phyloP scores from a whole-genome alignment of 2,888 invertebrate species.

The Silvanus unidentatus region DNA sequence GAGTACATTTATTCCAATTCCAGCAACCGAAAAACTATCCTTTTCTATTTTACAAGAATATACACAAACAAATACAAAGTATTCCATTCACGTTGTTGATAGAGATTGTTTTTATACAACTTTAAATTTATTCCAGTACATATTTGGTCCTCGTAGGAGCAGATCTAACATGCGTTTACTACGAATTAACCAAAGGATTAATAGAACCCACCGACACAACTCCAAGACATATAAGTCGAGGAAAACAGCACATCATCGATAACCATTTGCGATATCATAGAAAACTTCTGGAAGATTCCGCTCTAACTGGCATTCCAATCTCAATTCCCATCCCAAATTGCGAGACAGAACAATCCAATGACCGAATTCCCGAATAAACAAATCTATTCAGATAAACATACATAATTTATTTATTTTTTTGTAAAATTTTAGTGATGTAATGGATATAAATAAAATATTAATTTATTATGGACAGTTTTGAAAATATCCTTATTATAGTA shows the following conservation, averaged over 20 bases:
- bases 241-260: slow-evolving; percentile 33
- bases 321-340: slow-evolving; percentile 18
- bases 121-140: slow-evolving; percentile 27
- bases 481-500: too few species aligned
- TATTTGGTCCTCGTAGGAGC: slow-evolving; percentile 45
- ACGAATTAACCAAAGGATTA: slow-evolving; percentile 43
- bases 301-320: slow-evolving; percentile 31
- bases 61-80: too few species aligned
- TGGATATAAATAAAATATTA: slow-evolving; percentile 32
- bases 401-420: slow-evolving; percentile 23
- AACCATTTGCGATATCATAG: slow-evolving; percentile 29
- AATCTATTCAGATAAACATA: slow-evolving; percentile 16
- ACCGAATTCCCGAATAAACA: too few species aligned
- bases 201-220: slow-evolving; percentile 28
- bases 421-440: slow-evolving; percentile 32
- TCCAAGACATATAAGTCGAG: slow-evolving; percentile 28
- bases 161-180: slow-evolving; percentile 47
- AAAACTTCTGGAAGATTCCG: slow-evolving; percentile 32
- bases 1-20: slow-evolving; percentile 46
- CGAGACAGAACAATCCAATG: slow-evolving; percentile 6
- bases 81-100: slow-evolving; percentile 5
- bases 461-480: slow-evolving; percentile 8
- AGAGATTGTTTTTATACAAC: neutral
- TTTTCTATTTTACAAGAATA: slow-evolving; percentile 39
- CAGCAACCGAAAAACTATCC: slow-evolving; percentile 39